Base-by-base conservation (phyloP, 2,888 invertebrate species). In the Girardia tigrina region DNA sequence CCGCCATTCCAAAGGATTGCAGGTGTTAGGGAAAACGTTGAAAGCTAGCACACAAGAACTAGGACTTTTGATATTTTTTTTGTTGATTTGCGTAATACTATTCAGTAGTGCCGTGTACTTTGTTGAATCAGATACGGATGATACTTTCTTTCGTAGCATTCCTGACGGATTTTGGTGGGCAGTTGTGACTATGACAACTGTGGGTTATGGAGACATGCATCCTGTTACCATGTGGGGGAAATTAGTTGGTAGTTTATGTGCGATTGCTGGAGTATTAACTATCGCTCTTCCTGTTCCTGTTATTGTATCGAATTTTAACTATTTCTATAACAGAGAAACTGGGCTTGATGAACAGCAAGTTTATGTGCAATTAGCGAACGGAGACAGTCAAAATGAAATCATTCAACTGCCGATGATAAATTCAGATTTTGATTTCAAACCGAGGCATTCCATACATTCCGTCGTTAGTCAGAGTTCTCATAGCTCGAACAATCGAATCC, bases 91-190 rank as follows among this genome's bases (percentile, higher is more conserved):
- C n/a, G 56, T 56, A n/a, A n/a, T 56, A 6, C 56, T 56, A 20
- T 56, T 56, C 23, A 20, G 20, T 4, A 56, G 56, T 56, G 56
- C 56, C 4, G n/a, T 56, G n/a, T 56, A 56, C n/a, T 56, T 56
- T 56, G 56, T 23, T 56, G 56, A 56, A 56, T 6, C 2, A n/a
- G n/a, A 56, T 56, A 20, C 56, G 4, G 8, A 56, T 20, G 23
- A 20, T 8, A 20, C 56, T 4, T n/a, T 12, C 23, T 56, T 56
- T 56, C 56, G 23, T 23, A 56, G 56, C n/a, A 56, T 56, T 12
- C 56, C 56, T n/a, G 56, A 56, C 23, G 56, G 20, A 56, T 56
- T 56, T 56, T 56, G 56, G 56, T 56, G 56, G 56, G 56, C 56
- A 56, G 56, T 56, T 56, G 23, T 56, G n/a, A 56, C 56, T 12